Conservation (phyloP, 2,113 vertebrate genomes). For the Chamaea fasciata region DNA sequence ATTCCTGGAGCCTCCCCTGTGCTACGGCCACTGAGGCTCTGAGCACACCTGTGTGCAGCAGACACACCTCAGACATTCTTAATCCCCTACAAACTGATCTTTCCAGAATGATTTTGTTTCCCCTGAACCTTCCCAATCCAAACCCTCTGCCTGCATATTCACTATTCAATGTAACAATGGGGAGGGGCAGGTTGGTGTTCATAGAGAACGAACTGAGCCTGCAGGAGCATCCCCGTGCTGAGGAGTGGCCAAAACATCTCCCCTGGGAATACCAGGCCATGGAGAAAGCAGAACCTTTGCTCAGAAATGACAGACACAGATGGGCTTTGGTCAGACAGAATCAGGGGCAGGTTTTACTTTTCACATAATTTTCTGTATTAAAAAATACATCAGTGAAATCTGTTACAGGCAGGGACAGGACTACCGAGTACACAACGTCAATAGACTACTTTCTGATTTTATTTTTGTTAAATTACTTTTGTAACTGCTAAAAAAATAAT, state of each 20-base stretch:
- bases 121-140: not conserved
- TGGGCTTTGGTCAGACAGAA: conserved; percentile 69
- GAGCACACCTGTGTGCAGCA: conserved; percentile 6
- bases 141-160: conserved; percentile 22
- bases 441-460: conserved; percentile 70
- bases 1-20: conserved; percentile 1
- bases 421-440: conserved; percentile 73
- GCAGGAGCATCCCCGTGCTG: conserved; percentile 11
- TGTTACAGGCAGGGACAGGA: conserved; percentile 77
- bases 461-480: conserved; percentile 73
- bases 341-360: conserved; percentile 65
- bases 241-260: not conserved
- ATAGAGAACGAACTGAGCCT: not conserved
- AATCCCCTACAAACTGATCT: not conserved
- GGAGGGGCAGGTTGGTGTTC: not conserved
- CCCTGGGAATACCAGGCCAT: not conserved
- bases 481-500: conserved; percentile 70
- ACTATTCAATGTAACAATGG: rapidly evolving
- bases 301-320: conserved; percentile 69
- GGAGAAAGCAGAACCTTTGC: conserved; percentile 21
- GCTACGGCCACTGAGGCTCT: not conserved
- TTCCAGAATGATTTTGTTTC: not conserved
- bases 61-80: not conserved
- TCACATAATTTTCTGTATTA: conserved; percentile 75
- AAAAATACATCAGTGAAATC: conserved; percentile 74